Base-by-base conservation (phyloP, 1,140 invertebrate genomes). In the Drosophila dunni region DNA sequence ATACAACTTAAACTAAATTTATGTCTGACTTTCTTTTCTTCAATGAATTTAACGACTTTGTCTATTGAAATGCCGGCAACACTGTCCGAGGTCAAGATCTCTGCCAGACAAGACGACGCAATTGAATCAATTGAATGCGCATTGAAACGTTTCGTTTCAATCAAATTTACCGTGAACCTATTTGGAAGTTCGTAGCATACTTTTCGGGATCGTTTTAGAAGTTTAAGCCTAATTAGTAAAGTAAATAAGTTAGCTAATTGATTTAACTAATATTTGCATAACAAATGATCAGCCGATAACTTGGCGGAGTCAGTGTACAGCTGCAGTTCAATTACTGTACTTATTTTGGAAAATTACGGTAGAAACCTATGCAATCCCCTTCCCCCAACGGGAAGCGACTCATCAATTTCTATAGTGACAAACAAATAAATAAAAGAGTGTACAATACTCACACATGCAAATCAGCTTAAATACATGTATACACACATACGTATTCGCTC, bases 401-500 rank as follows among this genome's bases (percentile, higher is more conserved):
- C 38, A 57, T 66, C 45, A 72, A 50, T 48, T 57, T 72, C 15
- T 54, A 46, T 38, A 72, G 53, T 42, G 36, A 50, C 53, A 72
- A 66, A 71, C 65, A 64, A 58, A 65, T 44, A 48, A 71, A 64
- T 64, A 54, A n/a, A 29, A 34, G 29, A 10, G 13, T 38, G 33
- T 45, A 45, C 9, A 13, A 42, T 45, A 56, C 42, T 15, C 17
- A 20, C 17, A 29, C 0, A 17, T 40, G 33, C n/a, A 13, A 10
- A 40, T 0, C 45, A 11, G 33, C 20, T 45, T 1, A 44, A 24
- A 9, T 29, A 20, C 20, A 50, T 8, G 24, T 5, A 33, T 3
- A 29, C 13, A 17, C 8, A 50, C 46, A 48, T 54, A 40, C n/a
- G 36, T 40, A 56, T 20, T 56, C 51, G 53, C 29, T 72, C 53